Conservation (phyloP, 2,888 invertebrate species). For the Clanis bilineata region DNA sequence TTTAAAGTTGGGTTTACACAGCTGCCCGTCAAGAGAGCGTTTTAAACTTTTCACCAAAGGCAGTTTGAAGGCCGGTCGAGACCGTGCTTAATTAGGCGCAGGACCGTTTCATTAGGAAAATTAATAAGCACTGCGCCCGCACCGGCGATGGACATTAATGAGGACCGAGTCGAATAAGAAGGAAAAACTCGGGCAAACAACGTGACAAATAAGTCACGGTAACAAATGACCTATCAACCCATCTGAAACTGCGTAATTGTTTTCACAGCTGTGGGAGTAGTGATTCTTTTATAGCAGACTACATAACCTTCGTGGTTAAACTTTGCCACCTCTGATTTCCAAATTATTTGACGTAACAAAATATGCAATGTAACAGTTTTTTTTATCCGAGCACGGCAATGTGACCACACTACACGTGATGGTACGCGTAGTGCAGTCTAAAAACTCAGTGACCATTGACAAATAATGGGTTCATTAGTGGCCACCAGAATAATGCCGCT, state of each 20-base stretch:
- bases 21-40: slow-evolving; percentile 52
- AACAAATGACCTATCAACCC: background rate
- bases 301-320: no score
- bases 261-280: no score
- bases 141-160: slow-evolving; percentile 39
- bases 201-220: slow-evolving; percentile 38
- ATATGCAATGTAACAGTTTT: no score
- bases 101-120: slow-evolving; percentile 59
- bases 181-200: slow-evolving; percentile 39
- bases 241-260: background rate
- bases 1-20: slow-evolving; percentile 57
- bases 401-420: no score
- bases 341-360: no score
- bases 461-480: no score
- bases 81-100: slow-evolving; percentile 52
- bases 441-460: no score
- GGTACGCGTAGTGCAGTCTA: no score
- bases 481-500: no score
- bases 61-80: slow-evolving; percentile 45
- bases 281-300: no score
- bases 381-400: no score
- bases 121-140: slow-evolving; percentile 52
- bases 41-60: slow-evolving; percentile 61
- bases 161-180: slow-evolving; percentile 36
- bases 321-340: no score